Base-by-base conservation (phyloP, 2,888 invertebrate species). In the Himalopsyche kuldschensis region DNA sequence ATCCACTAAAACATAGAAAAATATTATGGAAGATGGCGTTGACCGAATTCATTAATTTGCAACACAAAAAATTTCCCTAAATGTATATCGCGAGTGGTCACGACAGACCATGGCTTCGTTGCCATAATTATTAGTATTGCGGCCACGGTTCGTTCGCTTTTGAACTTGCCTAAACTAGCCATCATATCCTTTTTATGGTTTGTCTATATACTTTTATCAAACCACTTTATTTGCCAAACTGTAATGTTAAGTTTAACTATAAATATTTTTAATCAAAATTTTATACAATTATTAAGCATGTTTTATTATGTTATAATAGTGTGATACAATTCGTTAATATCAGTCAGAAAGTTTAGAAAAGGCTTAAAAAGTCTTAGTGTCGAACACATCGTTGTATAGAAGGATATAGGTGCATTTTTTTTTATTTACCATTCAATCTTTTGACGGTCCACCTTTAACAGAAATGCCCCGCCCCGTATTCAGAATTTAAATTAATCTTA, bases 31-130 rank as follows among this genome's bases (percentile, higher is more conserved):
- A 75, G 63, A 82, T 79, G 79, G 79, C 82, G 84, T 82, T 84
- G 75, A 82, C 84, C 84, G 84, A 84, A 82, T 82, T 84, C 84
- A 84, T 82, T 84, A 35, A 80, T 84, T 80, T 81, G 80, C 78
- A 81, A 76, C 31, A 35, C 35, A 41, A 8, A 6, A 10, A 17
- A 3, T 76, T 77, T 77, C 30, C 41, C 46, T 46, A 77, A 35
- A 41, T 27, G 41, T 77, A 69, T 69, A 30, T 69, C 27, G 20
- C 6, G 69, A 30, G 69, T 69, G 69, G 69, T 27, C 69, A 69
- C 30, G 15, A 69, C 4, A 27, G 69, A 27, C 69, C 69, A 69
- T 69, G 69, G 69, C 69, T 27, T 27, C 27, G 30, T 69, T 15
- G 69, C 24, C 20, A 55, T 20, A n/a, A 55, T 55, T 20, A 55